Evolutionary conservation across 35 echinoderm and acorn worm species (phyloP).

Genomic region (Diadema setosum): DNA sequence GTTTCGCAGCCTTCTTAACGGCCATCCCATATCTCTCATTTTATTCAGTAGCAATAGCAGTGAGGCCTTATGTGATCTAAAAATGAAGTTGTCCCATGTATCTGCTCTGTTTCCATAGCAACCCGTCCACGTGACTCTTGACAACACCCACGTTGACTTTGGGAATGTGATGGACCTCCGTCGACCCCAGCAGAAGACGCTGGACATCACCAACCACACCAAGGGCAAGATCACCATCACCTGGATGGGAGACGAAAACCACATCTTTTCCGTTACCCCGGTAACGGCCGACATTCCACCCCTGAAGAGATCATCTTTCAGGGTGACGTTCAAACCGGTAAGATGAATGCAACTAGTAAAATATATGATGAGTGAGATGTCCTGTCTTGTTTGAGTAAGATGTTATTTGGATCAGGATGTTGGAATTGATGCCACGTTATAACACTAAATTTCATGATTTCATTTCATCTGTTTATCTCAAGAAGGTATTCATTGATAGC

Average conservation of each 20-base stretch:
- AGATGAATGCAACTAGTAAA: too few species aligned
- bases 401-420: too few species aligned
- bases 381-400: too few species aligned
- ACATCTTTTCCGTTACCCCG: slow-evolving; percentile 73
- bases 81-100: too few species aligned
- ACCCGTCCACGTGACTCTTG: slow-evolving; percentile 79
- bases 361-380: too few species aligned
- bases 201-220: slow-evolving; percentile 95
- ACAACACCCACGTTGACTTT: slow-evolving; percentile 79
- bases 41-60: too few species aligned
- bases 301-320: slow-evolving; percentile 95
- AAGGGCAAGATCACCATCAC: slow-evolving; percentile 89
- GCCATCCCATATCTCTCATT: too few species aligned
- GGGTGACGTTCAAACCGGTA: slow-evolving; percentile 90
- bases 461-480: too few species aligned
- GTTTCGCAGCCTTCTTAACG: not conserved
- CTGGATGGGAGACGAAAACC: slow-evolving; percentile 79
- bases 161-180: slow-evolving; percentile 57
- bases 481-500: too few species aligned
- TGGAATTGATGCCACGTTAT: too few species aligned
- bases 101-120: slow-evolving; percentile 28
- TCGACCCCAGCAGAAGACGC: slow-evolving; percentile 65
- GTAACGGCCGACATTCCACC: slow-evolving; percentile 82
- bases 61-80: too few species aligned
- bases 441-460: too few species aligned